Percentiles rank a stretch among this genome's conserved stretches.
Evolutionary conservation across 2,797 vertebrate genomes (phyloP).

Genomic region (Avahi laniger): DNA sequence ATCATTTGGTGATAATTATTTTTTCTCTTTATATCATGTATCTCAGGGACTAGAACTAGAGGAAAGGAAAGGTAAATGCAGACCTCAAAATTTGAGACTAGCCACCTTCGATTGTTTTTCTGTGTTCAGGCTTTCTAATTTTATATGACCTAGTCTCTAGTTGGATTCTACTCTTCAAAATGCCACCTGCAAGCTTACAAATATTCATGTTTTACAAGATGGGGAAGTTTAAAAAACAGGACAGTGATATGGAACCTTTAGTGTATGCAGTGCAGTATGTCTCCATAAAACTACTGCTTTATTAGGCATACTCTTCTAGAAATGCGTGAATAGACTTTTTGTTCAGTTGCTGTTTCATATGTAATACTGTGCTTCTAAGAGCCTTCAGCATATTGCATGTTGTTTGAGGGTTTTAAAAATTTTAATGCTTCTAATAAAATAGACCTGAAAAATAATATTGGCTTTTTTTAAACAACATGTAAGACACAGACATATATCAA

Average conservation of each 20-base stretch:
- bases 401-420: neutral
- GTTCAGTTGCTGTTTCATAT: neutral
- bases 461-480: neutral
- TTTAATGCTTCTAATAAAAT: constrained; percentile 14
- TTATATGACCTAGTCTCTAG: neutral
- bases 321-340: neutral
- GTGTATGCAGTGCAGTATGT: neutral
- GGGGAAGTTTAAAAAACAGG: neutral
- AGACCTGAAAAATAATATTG: constrained; percentile 25
- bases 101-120: neutral
- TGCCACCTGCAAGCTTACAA: neutral
- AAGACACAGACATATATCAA: neutral
- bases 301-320: constrained; percentile 5
- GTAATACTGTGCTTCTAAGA: neutral
- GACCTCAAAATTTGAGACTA: neutral
- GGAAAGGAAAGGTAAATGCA: constrained; percentile 8
- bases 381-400: constrained; percentile 1
- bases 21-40: neutral
- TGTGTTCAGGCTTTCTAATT: neutral
- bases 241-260: neutral
- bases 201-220: neutral
- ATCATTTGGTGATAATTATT: neutral
- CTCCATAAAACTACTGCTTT: neutral
- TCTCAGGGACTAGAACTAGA: neutral
- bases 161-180: neutral